Evolutionary conservation across 2,113 vertebrate genomes (phyloP).

Genomic region (Brachyhypopomus occidentalis): DNA sequence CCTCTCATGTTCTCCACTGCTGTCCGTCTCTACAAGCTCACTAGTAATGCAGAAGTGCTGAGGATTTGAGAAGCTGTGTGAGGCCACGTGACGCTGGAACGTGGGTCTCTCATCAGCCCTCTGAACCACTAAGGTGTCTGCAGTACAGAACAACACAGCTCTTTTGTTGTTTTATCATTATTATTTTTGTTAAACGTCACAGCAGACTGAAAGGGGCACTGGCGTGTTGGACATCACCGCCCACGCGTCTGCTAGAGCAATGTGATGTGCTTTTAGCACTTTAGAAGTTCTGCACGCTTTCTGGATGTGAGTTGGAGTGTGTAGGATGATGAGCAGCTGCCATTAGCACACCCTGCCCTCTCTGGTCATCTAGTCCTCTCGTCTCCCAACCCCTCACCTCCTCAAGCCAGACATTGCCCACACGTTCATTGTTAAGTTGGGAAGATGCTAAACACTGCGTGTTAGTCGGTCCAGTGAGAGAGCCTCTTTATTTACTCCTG

Average conservation of each 20-base stretch:
- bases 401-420: slow-evolving; percentile 2
- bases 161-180: background rate
- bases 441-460: background rate
- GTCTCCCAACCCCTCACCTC: too few relatives aligned
- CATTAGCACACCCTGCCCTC: background rate
- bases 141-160: background rate
- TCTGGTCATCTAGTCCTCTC: background rate
- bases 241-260: slow-evolving; percentile 8
- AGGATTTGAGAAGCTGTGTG: background rate
- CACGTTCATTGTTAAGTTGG: slow-evolving; percentile 68
- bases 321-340: background rate
- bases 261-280: slow-evolving; percentile 30
- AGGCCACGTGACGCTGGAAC: background rate
- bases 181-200: too few relatives aligned
- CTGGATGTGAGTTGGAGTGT: background rate
- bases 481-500: background rate
- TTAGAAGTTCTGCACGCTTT: slow-evolving; percentile 16
- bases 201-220: too few relatives aligned
- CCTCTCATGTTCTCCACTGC: background rate
- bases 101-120: background rate
- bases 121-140: background rate
- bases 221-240: background rate
- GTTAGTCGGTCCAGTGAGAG: background rate
- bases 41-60: background rate
- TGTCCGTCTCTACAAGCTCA: background rate